Evolutionary conservation across 2,888 invertebrate genomes (phyloP).

Genomic region (Volucella bombylans): DNA sequence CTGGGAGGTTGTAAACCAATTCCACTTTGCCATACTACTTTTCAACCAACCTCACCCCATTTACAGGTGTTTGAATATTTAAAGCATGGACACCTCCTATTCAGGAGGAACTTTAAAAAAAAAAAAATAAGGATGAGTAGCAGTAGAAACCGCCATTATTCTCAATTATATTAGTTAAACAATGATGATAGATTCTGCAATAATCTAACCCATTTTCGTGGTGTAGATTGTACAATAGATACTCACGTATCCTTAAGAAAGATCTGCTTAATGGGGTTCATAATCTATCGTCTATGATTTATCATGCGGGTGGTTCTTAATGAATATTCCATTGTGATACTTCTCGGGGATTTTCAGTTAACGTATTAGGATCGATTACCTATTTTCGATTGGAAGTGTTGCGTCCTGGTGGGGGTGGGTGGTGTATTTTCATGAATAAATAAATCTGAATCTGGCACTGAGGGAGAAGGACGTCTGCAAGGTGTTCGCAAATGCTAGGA

Average conservation of each 20-base stretch:
- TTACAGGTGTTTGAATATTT: slow-evolving; percentile 8
- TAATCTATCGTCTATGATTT: too few species aligned
- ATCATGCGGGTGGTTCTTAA: too few species aligned
- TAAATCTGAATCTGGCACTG: neutral
- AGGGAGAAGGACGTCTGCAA: neutral
- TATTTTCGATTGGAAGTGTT: neutral
- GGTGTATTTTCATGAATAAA: slow-evolving; percentile 11
- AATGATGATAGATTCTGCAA: slow-evolving; percentile 25
- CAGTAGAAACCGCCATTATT: slow-evolving; percentile 33
- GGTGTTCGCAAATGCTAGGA: neutral
- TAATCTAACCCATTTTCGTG: neutral
- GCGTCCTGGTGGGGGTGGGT: too few species aligned
- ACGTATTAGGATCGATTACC: slow-evolving; percentile 21
- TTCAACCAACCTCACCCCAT: neutral
- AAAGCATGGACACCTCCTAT: neutral
- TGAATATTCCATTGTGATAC: too few species aligned
- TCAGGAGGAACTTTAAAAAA: neutral
- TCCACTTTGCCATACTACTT: slow-evolving; percentile 8
- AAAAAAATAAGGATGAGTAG: too few species aligned
- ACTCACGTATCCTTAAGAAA: neutral
- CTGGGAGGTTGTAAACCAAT: slow-evolving; percentile 1
- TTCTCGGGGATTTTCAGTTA: slow-evolving; percentile 11
- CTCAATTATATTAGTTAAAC: slow-evolving; percentile 43
- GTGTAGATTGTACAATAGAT: neutral
- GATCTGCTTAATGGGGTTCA: neutral